Base-by-base conservation (phyloP, 1,140 invertebrate genomes). In the Philotrypesis tridentata region DNA sequence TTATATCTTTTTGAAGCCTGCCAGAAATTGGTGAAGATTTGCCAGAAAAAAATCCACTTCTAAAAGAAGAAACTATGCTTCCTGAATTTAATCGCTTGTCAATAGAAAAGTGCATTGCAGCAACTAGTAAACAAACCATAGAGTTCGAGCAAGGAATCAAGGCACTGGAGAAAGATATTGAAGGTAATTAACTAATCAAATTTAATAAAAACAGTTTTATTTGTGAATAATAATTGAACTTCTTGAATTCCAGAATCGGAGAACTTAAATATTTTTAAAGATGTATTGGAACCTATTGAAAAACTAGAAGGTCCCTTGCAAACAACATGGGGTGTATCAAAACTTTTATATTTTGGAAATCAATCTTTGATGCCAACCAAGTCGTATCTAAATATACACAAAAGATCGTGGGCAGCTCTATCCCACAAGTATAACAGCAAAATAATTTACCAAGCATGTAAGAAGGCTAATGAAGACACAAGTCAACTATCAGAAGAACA, bases 21-120 rank as follows among this genome's bases (percentile, higher is more conserved):
- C 97, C 97, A 65, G 97, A 98, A 94, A 96, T 98, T 70, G 97
- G 97, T 8, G 95, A 96, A 88, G 96, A 98, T 87, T 92, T 94
- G 85, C 93, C 93, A 63, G 93, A 95, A 48, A 95, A 94, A 85
- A 96, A 96, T 92, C 93, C 94, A 27, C 88, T 98, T n/a, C 87
- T 97, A 0, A 93, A 95, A 83, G 93, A 94, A 55, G 93, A 95
- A 3, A 86, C 83, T 89, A 94, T 95, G 7, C 92, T 96, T 61
- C 97, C 97, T 68, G 94, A 96, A 86, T 98, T 97, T 88, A 95
- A 94, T 87, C 93, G 94, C 84, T 92, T 98, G 40, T 95, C 95
- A n/a, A 95, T 96, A 75, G 95, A 97, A 90, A 95, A 95, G 90
- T 97, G 96, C 89, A 93, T 96, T 63, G 95, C 95, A 17, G 95